These are phyloP conservation scores for Aplidium turbinatum DNA, from an alignment of 23 tunicate genomes.

Conservation along the genomic window DNA sequence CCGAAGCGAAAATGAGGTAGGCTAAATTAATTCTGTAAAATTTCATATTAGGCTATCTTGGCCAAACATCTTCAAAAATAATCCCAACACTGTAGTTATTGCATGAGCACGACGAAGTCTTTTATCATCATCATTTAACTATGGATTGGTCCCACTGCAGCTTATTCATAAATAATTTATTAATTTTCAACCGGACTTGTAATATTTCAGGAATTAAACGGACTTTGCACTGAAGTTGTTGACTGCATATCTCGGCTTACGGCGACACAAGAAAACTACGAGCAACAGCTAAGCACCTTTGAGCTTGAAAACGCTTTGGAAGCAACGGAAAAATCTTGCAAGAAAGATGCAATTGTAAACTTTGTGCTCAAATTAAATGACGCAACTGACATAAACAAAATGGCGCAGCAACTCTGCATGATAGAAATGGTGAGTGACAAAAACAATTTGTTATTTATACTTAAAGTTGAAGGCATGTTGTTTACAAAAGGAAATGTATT, in stretches of 20 bases:
- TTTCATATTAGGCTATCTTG: no score
- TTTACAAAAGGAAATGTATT: no score
- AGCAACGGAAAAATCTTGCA: constrained; percentile 40
- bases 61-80: no score
- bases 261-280: constrained; percentile 68
- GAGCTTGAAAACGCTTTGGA: constrained; percentile 38
- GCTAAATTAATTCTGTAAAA: no score
- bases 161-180: no score
- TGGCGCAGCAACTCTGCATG: constrained; percentile 87
- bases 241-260: constrained; percentile 58
- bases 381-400: constrained; percentile 60
- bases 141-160: no score
- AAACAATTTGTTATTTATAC: not conserved
- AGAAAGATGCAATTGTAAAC: constrained; percentile 60
- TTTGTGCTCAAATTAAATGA: constrained; percentile 49
- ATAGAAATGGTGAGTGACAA: constrained; percentile 76
- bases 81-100: no score
- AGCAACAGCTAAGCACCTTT: constrained; percentile 41
- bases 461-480: not conserved
- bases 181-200: not conserved
- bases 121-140: no score
- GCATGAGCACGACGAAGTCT: no score
- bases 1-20: constrained; percentile 68
- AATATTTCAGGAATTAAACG: constrained; percentile 37
- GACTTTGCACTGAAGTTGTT: constrained; percentile 50